phyloP scores from a whole-genome alignment of 2,888 invertebrate species.

The Lycia hirtaria region DNA sequence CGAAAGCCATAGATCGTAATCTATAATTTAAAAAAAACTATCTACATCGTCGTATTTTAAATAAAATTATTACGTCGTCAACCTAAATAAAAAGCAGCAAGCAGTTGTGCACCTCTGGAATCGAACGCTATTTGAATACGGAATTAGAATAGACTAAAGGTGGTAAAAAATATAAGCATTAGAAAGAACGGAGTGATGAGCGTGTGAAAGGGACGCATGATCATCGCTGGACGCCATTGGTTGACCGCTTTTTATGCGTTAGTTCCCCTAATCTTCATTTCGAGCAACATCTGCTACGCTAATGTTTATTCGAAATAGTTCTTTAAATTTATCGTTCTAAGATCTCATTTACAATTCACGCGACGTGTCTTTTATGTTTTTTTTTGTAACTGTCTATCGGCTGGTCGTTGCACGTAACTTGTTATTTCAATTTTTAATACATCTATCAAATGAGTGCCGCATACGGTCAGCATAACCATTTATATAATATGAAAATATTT shows the following conservation, averaged over 20 bases:
- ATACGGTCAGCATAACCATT: conserved; percentile 73
- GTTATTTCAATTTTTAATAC: conserved; percentile 80
- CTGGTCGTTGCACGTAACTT: conserved; percentile 74
- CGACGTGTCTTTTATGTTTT: conserved; percentile 60
- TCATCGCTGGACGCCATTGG: conserved; percentile 67
- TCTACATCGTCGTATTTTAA: conserved; percentile 34
- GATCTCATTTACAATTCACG: conserved; percentile 73
- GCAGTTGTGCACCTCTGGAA: conserved; percentile 73
- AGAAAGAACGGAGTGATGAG: conserved; percentile 70
- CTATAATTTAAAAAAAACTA: conserved; percentile 63
- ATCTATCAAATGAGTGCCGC: conserved; percentile 72
- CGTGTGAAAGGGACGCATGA: conserved; percentile 65
- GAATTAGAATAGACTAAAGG: conserved; percentile 84
- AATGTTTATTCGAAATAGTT: conserved; percentile 79
- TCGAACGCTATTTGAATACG: conserved; percentile 80
- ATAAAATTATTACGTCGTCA: not conserved
- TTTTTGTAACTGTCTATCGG: conserved; percentile 64
- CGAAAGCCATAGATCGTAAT: conserved; percentile 63
- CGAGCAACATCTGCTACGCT: conserved; percentile 80
- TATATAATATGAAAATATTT: no score
- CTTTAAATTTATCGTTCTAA: conserved; percentile 75
- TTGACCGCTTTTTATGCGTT: conserved; percentile 83
- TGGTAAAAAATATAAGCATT: conserved; percentile 83
- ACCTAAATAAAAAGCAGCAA: conserved; percentile 50
- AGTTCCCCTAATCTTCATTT: conserved; percentile 85